A percentile compares a stretch with the other conserved stretches of the same genome.
Evolutionary conservation across 2,888 invertebrate species (phyloP).

Genomic region (Neria commutata): DNA sequence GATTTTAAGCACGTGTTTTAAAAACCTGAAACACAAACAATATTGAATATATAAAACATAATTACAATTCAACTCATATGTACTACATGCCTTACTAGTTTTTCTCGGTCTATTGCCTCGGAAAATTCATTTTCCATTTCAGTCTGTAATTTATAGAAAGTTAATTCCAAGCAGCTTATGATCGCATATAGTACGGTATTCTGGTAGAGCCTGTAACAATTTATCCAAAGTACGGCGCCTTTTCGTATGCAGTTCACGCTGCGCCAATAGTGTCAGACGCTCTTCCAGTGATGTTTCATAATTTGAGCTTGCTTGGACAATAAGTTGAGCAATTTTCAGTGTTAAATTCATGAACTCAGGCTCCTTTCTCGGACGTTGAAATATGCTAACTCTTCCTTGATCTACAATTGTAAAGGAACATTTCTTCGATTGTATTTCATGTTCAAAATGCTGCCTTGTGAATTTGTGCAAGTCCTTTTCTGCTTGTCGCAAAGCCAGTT

Average conservation of each 20-base stretch:
- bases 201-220: slow-evolving; percentile 34
- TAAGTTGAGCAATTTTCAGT: slow-evolving; percentile 38
- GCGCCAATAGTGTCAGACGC: slow-evolving; percentile 34
- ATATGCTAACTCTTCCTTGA: slow-evolving; percentile 32
- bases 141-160: slow-evolving; percentile 29
- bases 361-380: slow-evolving; percentile 45
- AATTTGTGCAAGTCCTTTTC: slow-evolving; percentile 16
- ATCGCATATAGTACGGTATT: too few species aligned
- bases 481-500: slow-evolving; percentile 12
- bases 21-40: slow-evolving; percentile 37
- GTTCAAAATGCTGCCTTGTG: not conserved
- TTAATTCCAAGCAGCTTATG: too few species aligned
- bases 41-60: slow-evolving; percentile 6
- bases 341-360: slow-evolving; percentile 41
- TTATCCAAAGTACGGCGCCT: slow-evolving; percentile 44
- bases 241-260: slow-evolving; percentile 42
- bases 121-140: not conserved
- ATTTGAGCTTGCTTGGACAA: slow-evolving; percentile 37
- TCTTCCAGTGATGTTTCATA: slow-evolving; percentile 37
- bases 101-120: not conserved
- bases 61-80: slow-evolving; percentile 4
- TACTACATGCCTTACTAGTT: slow-evolving; percentile 33
- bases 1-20: slow-evolving; percentile 38
- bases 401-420: not conserved
- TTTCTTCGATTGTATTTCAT: not conserved